Percentiles rank a stretch among this genome's conserved stretches.
These are phyloP conservation scores for Cacatua alba DNA, from an alignment of 2,113 vertebrate species.

Conservation along the genomic window DNA sequence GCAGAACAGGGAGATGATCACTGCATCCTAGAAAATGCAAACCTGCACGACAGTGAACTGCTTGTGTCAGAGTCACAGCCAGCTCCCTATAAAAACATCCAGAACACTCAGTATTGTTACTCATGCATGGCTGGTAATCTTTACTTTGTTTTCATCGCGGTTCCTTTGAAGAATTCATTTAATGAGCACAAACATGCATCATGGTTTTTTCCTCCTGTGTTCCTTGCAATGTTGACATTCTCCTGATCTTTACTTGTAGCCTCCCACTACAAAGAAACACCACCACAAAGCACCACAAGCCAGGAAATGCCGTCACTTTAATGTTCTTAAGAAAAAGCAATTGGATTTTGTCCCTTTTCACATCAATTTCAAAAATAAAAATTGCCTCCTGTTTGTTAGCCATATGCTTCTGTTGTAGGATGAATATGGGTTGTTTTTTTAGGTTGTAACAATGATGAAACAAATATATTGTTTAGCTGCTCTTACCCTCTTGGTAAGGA, in stretches of 20 bases:
- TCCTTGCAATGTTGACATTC: not conserved
- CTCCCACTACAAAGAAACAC: not conserved
- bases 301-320: not conserved
- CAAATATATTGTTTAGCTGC: not conserved
- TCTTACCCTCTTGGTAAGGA: not conserved
- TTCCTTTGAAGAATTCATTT: not conserved
- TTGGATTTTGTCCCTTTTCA: not conserved
- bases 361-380: not conserved
- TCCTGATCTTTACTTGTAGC: not conserved
- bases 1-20: not conserved
- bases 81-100: not conserved
- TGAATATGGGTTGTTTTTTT: not conserved
- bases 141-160: not conserved
- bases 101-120: not conserved
- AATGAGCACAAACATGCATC: not conserved
- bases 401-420: not conserved
- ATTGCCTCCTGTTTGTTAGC: not conserved
- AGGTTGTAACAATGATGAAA: not conserved
- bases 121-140: not conserved
- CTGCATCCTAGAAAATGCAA: not conserved
- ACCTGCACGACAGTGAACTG: not conserved
- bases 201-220: not conserved
- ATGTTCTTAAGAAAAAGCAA: not conserved
- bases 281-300: not conserved
- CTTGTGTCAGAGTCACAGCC: not conserved